Evolutionary conservation across 2,888 invertebrate species (phyloP).

Genomic region (Nineta flava): DNA sequence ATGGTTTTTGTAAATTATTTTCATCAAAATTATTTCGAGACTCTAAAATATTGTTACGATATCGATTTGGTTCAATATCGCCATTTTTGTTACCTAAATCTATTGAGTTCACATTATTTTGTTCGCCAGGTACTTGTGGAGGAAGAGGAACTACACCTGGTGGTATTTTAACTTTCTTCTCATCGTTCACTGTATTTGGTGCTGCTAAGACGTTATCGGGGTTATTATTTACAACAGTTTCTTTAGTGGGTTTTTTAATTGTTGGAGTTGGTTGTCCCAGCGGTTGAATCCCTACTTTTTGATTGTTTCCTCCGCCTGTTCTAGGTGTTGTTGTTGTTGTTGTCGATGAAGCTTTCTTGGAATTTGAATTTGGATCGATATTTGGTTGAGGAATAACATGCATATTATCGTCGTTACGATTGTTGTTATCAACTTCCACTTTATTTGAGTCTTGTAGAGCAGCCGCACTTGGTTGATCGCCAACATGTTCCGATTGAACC

Average conservation of each 20-base stretch:
- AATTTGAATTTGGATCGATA: conserved; percentile 2
- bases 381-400: conserved; percentile 9
- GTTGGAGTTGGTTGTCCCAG: conserved; percentile 20
- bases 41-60: conserved; percentile 10
- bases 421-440: conserved; percentile 6
- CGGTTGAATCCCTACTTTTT: conserved; percentile 18
- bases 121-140: conserved; percentile 16
- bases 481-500: background rate
- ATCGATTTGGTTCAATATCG: conserved; percentile 12
- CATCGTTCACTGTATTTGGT: conserved; percentile 14
- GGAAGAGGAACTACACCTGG: conserved; percentile 26
- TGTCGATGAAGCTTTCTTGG: conserved; percentile 5
- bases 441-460: conserved; percentile 8
- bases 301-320: conserved; percentile 9
- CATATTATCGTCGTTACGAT: conserved; percentile 4
- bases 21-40: conserved; percentile 9
- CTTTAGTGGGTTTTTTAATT: conserved; percentile 13
- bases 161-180: conserved; percentile 14
- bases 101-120: conserved; percentile 20
- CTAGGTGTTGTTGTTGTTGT: conserved; percentile 11
- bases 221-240: background rate
- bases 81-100: conserved; percentile 18
- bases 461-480: background rate
- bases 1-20: conserved; percentile 6
- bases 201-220: conserved; percentile 20